These are phyloP conservation scores for Saguinus imperator DNA, from an alignment of 2,113 vertebrate genomes.

Conservation along the genomic window DNA sequence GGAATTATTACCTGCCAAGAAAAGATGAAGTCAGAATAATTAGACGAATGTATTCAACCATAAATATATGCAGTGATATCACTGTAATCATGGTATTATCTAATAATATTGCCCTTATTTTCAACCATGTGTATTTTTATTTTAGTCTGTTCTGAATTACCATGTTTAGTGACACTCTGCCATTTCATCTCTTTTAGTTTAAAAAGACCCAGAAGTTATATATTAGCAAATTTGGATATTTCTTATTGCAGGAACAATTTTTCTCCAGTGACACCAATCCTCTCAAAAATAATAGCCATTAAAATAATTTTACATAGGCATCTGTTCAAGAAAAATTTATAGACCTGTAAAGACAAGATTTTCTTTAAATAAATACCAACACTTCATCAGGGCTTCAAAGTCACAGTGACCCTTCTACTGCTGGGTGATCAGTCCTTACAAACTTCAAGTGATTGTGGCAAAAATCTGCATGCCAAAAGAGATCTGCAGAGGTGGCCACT, in stretches of 20 bases:
- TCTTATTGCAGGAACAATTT: conserved; percentile 65
- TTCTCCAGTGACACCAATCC: neutral
- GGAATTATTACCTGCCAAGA: conserved; percentile 38
- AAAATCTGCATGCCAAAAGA: neutral
- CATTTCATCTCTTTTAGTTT: conserved; percentile 59
- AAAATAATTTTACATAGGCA: neutral
- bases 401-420: neutral
- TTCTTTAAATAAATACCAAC: neutral
- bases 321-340: conserved; percentile 34
- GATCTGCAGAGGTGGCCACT: fast-evolving
- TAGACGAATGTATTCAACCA: neutral
- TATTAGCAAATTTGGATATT: conserved; percentile 59
- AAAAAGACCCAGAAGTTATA: conserved; percentile 61
- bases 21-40: conserved; percentile 77
- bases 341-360: neutral
- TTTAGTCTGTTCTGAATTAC: conserved; percentile 70
- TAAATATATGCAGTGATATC: conserved; percentile 19
- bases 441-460: neutral
- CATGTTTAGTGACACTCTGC: conserved; percentile 2
- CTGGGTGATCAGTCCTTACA: neutral
- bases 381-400: neutral
- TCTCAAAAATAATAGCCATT: neutral
- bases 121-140: conserved; percentile 63
- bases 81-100: conserved; percentile 65
- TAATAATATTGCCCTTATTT: conserved; percentile 46